Conservation (phyloP, 2,797 vertebrate species). For the Chaetodon trifasciatus region DNA sequence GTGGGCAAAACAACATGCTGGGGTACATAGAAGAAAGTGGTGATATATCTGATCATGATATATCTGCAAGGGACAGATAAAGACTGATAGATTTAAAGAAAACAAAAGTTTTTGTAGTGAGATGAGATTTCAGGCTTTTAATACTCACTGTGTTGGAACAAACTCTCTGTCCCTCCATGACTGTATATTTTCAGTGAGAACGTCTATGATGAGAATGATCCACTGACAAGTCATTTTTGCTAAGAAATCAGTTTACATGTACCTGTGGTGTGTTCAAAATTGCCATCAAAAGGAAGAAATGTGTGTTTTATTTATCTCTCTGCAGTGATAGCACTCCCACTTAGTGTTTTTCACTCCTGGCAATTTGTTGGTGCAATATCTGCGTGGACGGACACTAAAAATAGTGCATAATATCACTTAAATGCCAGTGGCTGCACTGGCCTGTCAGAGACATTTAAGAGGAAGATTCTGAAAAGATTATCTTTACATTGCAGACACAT, state of each 20-base stretch:
- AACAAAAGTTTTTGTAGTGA: background rate
- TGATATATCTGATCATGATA: background rate
- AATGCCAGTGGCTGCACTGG: background rate
- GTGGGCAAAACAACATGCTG: constrained; percentile 11
- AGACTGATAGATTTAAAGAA: background rate
- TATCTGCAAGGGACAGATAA: background rate
- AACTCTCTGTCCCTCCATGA: background rate
- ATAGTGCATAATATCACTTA: background rate
- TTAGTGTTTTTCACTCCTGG: background rate
- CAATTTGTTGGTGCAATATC: background rate
- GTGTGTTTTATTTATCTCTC: background rate
- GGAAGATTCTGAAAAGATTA: constrained; percentile 6
- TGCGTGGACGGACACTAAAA: background rate
- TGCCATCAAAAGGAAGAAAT: background rate
- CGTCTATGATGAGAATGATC: background rate
- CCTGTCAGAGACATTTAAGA: constrained; percentile 13
- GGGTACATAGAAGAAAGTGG: constrained; percentile 10
- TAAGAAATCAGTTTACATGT: background rate
- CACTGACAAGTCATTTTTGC: background rate
- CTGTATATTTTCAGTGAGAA: background rate
- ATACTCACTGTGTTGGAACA: background rate
- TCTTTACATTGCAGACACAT: background rate
- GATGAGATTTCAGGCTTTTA: background rate
- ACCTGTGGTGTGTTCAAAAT: background rate
- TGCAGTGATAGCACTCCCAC: background rate